These are phyloP conservation scores for Solea solea DNA, from an alignment of 2,113 vertebrate species.

Conservation along the genomic window DNA sequence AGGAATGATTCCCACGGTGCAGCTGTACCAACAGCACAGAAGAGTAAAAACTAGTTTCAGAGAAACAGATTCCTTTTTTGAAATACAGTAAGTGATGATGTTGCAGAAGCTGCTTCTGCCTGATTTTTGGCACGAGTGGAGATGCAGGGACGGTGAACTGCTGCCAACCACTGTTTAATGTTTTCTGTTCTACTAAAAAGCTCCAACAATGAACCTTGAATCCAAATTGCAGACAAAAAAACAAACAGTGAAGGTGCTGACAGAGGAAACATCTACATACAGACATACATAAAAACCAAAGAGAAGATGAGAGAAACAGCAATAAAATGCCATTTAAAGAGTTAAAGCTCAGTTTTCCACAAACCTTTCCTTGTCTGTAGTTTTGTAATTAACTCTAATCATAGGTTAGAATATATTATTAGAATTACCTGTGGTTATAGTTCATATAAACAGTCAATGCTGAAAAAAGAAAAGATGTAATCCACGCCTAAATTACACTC, in stretches of 20 bases:
- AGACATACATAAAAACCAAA: neutral
- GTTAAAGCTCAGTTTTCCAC: neutral
- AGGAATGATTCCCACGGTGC: neutral
- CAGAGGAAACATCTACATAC: neutral
- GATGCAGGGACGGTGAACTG: neutral
- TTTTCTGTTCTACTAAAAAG: constrained; percentile 1
- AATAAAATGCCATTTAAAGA: neutral
- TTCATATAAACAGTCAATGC: no score
- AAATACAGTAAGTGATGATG: constrained; percentile 12
- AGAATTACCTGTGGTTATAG: no score
- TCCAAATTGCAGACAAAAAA: neutral
- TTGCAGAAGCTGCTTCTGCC: neutral
- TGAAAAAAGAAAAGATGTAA: no score
- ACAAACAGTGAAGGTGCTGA: no score
- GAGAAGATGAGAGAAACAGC: neutral
- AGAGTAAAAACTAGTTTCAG: neutral
- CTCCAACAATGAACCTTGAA: neutral
- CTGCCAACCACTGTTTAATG: constrained; percentile 9
- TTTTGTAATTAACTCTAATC: no score
- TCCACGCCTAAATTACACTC: no score
- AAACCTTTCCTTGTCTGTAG: neutral
- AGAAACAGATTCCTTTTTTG: neutral
- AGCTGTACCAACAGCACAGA: no score
- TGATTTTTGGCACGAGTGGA: neutral
- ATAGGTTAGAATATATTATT: no score